Conservation (phyloP, 2,797 vertebrate genomes). For the Simalia tracyae region DNA sequence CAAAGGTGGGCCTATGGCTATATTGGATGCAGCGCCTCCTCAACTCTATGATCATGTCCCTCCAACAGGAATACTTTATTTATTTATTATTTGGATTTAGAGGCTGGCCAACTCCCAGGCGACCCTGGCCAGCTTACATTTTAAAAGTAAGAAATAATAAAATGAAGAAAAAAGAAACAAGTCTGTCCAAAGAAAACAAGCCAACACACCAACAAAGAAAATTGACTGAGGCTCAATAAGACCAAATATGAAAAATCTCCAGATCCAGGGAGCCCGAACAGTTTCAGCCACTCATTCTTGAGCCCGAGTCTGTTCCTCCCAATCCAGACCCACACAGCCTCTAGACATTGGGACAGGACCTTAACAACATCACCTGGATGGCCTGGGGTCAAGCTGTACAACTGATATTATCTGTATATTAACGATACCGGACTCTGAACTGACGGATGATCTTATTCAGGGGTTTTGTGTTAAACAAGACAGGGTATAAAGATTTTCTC, state of each 20-base stretch:
- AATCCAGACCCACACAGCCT: neutral
- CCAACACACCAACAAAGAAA: neutral
- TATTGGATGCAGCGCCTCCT: neutral
- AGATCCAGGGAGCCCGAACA: neutral
- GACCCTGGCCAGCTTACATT: neutral
- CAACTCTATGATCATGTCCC: neutral
- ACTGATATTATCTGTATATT: neutral
- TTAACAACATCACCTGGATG: neutral
- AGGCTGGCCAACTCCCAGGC: neutral
- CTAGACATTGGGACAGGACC: neutral
- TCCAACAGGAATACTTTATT: neutral
- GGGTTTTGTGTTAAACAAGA: neutral
- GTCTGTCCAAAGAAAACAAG: neutral
- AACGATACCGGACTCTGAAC: neutral
- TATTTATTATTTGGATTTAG: neutral
- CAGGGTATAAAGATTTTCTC: neutral
- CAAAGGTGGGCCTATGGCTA: neutral
- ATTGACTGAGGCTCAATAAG: neutral
- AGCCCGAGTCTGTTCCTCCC: neutral
- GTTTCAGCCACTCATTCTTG: neutral
- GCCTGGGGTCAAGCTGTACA: neutral
- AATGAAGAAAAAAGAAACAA: neutral
- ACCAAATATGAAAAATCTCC: neutral
- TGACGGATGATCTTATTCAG: neutral
- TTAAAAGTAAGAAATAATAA: neutral